A percentile compares a stretch with the other conserved stretches of the same genome.
phyloP scores from a whole-genome alignment of 2,888 invertebrate genomes.

The Lymantria monacha region DNA sequence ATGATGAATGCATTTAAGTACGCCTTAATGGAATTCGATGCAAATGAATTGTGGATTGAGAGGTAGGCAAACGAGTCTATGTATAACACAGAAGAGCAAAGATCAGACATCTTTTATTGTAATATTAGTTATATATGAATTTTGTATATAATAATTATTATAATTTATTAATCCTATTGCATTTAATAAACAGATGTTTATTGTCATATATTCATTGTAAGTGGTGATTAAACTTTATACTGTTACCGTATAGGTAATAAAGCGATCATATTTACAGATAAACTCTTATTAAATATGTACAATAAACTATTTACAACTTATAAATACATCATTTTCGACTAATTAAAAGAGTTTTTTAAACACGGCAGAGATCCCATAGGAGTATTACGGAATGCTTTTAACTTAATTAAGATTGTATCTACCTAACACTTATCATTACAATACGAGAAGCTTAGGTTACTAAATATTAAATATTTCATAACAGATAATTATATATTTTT shows the following conservation, averaged over 20 bases:
- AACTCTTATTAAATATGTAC: constrained; percentile 43
- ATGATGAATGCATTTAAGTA: constrained; percentile 28
- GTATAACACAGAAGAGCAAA: no score
- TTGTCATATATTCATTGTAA: constrained; percentile 68
- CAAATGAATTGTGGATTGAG: not conserved
- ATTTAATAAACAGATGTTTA: constrained; percentile 60
- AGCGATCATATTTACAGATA: constrained; percentile 69
- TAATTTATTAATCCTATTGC: constrained; percentile 39
- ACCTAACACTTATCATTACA: constrained; percentile 64
- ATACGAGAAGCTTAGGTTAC: constrained; percentile 59
- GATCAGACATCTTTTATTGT: no score
- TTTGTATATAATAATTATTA: constrained; percentile 15
- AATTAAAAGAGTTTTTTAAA: constrained; percentile 73
- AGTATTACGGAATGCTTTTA: constrained; percentile 78
- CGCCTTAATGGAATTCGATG: constrained; percentile 16
- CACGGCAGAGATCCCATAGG: constrained; percentile 79
- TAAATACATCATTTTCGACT: constrained; percentile 61
- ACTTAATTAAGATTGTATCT: constrained; percentile 75
- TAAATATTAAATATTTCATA: constrained; percentile 42
- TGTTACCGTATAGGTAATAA: constrained; percentile 28
- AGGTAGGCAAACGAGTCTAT: not conserved
- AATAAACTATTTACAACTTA: constrained; percentile 61
- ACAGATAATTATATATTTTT: constrained; percentile 30
- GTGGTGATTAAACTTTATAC: constrained; percentile 14
- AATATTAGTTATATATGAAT: no score